Percentiles rank a stretch among this genome's conserved stretches.
Evolutionary conservation across 2,888 invertebrate genomes (phyloP).

Genomic region (Dasysyrphus tricinctus): DNA sequence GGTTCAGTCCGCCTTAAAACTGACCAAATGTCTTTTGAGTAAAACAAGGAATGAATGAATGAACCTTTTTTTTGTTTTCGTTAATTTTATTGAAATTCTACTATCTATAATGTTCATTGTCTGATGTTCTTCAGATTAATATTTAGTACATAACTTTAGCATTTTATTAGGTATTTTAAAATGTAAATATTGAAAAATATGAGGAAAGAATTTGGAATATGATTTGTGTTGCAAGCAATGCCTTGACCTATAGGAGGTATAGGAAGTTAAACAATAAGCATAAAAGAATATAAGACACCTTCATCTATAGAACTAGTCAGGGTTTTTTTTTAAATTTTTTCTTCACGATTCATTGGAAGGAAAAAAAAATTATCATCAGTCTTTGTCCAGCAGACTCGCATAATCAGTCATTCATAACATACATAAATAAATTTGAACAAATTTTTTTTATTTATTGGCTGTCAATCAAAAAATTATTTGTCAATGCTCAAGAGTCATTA

Average conservation of each 20-base stretch:
- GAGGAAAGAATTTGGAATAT: neutral
- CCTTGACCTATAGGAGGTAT: slow-evolving; percentile 25
- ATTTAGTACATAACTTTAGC: too few relatives aligned
- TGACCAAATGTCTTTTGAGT: too few relatives aligned
- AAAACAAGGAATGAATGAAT: too few relatives aligned
- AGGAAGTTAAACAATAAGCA: slow-evolving; percentile 2
- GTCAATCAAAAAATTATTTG: slow-evolving; percentile 55
- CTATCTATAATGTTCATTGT: too few relatives aligned
- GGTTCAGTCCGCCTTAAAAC: too few relatives aligned
- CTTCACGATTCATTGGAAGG: neutral
- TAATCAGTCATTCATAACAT: slow-evolving; percentile 9
- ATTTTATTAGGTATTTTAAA: too few relatives aligned
- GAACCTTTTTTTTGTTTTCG: too few relatives aligned
- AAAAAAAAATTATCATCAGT: neutral
- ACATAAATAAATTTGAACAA: neutral
- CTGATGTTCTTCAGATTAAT: too few relatives aligned
- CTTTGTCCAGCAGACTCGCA: neutral
- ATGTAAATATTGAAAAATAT: too few relatives aligned
- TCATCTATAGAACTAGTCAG: neutral
- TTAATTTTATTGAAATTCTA: too few relatives aligned
- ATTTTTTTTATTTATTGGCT: slow-evolving; percentile 38
- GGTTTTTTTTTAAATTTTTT: neutral
- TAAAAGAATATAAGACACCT: neutral
- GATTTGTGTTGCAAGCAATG: neutral
- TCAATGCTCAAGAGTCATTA: slow-evolving; percentile 61